phyloP scores from a whole-genome alignment of 1,140 invertebrate genomes.

The Zaprionus capensis region DNA sequence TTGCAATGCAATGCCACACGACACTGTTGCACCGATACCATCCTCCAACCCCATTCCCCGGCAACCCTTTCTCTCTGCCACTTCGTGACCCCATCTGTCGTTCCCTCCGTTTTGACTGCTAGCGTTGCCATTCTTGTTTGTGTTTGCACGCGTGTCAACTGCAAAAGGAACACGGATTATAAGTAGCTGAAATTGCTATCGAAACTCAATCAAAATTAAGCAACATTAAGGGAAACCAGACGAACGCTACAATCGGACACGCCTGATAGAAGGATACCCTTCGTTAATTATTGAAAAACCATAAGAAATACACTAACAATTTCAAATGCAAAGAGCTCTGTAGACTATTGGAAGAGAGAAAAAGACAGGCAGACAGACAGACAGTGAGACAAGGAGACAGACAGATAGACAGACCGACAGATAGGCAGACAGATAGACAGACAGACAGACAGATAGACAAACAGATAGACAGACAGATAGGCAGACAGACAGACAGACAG shows the following conservation, averaged over 20 bases:
- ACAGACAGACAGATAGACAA: too few species aligned
- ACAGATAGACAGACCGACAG: too few species aligned
- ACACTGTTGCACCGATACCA: background rate
- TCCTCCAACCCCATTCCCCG: background rate
- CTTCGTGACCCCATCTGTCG: background rate
- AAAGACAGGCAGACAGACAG: too few species aligned
- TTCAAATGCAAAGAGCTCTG: too few species aligned
- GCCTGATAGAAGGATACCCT: too few species aligned
- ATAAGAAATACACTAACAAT: too few species aligned
- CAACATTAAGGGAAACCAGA: background rate
- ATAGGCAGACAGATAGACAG: too few species aligned
- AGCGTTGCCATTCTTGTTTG: background rate
- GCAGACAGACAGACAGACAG: too few species aligned
- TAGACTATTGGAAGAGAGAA: too few species aligned
- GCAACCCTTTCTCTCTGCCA: background rate
- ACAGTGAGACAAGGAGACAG: too few species aligned
- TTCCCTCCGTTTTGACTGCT: background rate
- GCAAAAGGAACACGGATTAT: constrained; percentile 1
- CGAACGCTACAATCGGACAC: background rate
- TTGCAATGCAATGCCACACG: background rate
- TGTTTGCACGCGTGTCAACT: constrained; percentile 1
- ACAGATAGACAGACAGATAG: too few species aligned
- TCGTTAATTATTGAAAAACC: too few species aligned
- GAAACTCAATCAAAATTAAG: constrained; percentile 11
- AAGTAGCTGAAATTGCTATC: background rate